phyloP scores from a whole-genome alignment of 2,113 vertebrate genomes.

The Propithecus coquereli region DNA sequence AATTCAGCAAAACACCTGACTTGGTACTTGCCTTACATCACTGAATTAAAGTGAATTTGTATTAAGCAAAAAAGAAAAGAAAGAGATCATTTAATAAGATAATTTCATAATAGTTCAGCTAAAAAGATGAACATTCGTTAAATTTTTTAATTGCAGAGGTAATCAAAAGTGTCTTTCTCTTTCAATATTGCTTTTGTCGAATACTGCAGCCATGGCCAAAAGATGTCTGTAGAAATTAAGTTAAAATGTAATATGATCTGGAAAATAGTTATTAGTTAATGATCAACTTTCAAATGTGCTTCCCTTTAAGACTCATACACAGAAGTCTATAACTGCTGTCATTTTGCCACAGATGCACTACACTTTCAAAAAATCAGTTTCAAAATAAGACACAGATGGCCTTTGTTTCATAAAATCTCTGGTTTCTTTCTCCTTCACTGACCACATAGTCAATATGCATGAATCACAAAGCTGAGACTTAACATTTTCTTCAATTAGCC shows the following conservation, averaged over 20 bases:
- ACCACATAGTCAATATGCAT: conserved; percentile 69
- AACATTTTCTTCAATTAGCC: conserved; percentile 70
- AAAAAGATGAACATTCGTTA: not conserved
- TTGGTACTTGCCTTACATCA: not conserved
- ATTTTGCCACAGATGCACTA: conserved; percentile 58
- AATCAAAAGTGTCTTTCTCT: not conserved
- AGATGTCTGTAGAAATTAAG: conserved; percentile 54
- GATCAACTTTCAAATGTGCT: conserved; percentile 60
- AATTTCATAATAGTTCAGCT: not conserved
- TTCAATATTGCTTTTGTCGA: conserved; percentile 38
- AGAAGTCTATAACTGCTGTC: conserved; percentile 34
- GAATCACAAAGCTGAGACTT: conserved; percentile 67
- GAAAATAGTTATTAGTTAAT: conserved; percentile 60
- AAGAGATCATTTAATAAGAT: not conserved
- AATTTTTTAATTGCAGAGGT: not conserved
- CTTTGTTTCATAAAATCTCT: conserved; percentile 62
- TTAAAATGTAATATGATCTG: not conserved
- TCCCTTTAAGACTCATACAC: conserved; percentile 11
- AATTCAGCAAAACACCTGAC: not conserved
- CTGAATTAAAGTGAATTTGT: not conserved
- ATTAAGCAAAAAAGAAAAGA: not conserved
- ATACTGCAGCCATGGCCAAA: not conserved
- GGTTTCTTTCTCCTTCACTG: conserved; percentile 73
- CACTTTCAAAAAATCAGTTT: conserved; percentile 48
- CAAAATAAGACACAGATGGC: conserved; percentile 71